These are phyloP conservation scores for Formica aserva DNA, from an alignment of 2,888 invertebrate genomes.

Conservation along the genomic window DNA sequence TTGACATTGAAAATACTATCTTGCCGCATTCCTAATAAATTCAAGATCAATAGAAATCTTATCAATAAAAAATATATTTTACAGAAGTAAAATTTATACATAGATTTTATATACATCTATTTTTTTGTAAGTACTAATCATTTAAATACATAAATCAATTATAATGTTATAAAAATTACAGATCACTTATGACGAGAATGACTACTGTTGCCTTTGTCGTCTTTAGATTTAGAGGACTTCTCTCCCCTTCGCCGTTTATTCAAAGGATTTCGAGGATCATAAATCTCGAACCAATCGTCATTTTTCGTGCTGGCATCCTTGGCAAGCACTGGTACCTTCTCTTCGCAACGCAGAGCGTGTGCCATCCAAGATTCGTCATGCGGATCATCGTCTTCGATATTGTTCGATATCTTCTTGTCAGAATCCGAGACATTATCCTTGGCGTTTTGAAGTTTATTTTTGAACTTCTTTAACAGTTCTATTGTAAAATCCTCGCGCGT, in stretches of 20 bases:
- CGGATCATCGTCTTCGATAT: slow-evolving; percentile 73
- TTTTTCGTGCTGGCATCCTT: slow-evolving; percentile 97
- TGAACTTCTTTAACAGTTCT: slow-evolving; percentile 93
- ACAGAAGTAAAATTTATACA: not conserved
- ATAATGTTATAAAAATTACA: slow-evolving; percentile 1
- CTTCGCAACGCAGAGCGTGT: slow-evolving; percentile 90
- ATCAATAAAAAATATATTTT: slow-evolving; percentile 16
- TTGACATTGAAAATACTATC: not conserved
- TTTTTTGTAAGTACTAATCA: not conserved
- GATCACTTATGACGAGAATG: slow-evolving; percentile 51
- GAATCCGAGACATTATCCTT: slow-evolving; percentile 85
- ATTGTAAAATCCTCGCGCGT: slow-evolving; percentile 92
- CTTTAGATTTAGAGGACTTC: slow-evolving; percentile 60
- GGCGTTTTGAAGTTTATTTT: slow-evolving; percentile 90
- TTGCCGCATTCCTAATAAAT: not conserved
- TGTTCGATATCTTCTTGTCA: slow-evolving; percentile 80
- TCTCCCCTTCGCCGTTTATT: slow-evolving; percentile 94
- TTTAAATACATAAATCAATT: not conserved
- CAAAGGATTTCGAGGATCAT: slow-evolving; percentile 97
- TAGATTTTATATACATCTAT: not conserved
- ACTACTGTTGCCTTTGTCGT: slow-evolving; percentile 43
- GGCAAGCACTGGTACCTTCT: slow-evolving; percentile 91
- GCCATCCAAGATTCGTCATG: slow-evolving; percentile 87
- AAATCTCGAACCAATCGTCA: slow-evolving; percentile 98
- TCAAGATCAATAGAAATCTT: not conserved